Conservation (phyloP, 1,140 invertebrate species). For the Drosophila littoralis region DNA sequence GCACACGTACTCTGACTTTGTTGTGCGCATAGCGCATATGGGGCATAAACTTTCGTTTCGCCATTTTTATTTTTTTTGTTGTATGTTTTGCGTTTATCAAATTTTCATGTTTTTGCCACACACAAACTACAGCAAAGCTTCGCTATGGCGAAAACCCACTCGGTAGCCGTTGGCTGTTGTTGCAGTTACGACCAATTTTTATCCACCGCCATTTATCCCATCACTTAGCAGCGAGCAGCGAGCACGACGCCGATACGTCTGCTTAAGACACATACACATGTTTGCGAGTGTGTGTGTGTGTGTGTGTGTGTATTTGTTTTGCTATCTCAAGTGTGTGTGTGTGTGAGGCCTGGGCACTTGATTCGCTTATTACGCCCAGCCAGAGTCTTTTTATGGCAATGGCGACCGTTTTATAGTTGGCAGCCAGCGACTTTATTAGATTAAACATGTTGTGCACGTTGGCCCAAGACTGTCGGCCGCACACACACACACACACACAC, state of each 20-base stretch:
- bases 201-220: conserved; percentile 79
- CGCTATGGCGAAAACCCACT: background rate
- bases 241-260: conserved; percentile 54
- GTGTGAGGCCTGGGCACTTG: conserved; percentile 59
- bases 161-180: conserved; percentile 37
- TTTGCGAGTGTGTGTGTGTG: conserved; percentile 1
- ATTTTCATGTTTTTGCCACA: conserved; percentile 71
- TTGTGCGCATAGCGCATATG: conserved; percentile 21
- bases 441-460: conserved; percentile 77
- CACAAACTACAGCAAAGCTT: conserved; percentile 1
- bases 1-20: conserved; percentile 19
- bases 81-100: conserved; percentile 74
- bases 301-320: conserved; percentile 20
- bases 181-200: conserved; percentile 78
- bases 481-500: conserved; percentile 17
- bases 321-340: conserved; percentile 13
- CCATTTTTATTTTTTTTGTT: conserved; percentile 37
- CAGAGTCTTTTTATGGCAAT: conserved; percentile 71
- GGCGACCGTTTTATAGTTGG: conserved; percentile 66
- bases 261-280: conserved; percentile 26
- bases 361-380: conserved; percentile 79
- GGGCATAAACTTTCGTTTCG: conserved; percentile 62
- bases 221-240: conserved; percentile 69
- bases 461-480: conserved; percentile 37
- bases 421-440: conserved; percentile 75